These are phyloP conservation scores for Watersipora subatra DNA, from an alignment of 1,140 invertebrate species.

Conservation along the genomic window DNA sequence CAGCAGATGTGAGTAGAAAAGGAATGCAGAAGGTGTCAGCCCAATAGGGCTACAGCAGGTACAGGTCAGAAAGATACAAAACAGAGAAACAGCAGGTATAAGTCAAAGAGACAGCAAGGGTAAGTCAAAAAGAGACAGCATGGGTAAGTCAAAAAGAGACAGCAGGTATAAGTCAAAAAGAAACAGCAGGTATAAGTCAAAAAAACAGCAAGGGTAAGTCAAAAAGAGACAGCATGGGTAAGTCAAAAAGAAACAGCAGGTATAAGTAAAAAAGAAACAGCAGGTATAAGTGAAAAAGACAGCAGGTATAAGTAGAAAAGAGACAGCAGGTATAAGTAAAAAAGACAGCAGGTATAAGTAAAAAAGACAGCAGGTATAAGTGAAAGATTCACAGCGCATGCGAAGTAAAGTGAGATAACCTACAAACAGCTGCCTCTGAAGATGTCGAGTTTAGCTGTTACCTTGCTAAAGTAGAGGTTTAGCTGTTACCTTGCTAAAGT, in stretches of 20 bases:
- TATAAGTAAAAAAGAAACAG: neutral
- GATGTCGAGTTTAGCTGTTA: neutral
- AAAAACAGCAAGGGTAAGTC: neutral
- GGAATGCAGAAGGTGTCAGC: too few relatives aligned
- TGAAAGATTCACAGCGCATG: constrained; percentile 5
- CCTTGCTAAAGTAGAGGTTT: neutral
- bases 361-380: neutral
- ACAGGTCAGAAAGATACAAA: too few relatives aligned
- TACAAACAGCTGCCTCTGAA: neutral
- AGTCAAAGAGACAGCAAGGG: neutral
- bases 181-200: neutral
- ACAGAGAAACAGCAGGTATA: too few relatives aligned
- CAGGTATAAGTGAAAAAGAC: neutral
- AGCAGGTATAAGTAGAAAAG: neutral
- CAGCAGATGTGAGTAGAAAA: too few relatives aligned
- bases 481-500: neutral
- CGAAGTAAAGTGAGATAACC: neutral
- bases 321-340: neutral
- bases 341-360: neutral
- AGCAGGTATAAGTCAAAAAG: neutral
- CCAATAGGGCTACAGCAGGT: too few relatives aligned
- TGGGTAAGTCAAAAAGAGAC: neutral
- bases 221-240: neutral
- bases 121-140: constrained; percentile 6
- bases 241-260: neutral